Conservation (phyloP, 2,888 invertebrate genomes). For the Clitarchus hookeri region DNA sequence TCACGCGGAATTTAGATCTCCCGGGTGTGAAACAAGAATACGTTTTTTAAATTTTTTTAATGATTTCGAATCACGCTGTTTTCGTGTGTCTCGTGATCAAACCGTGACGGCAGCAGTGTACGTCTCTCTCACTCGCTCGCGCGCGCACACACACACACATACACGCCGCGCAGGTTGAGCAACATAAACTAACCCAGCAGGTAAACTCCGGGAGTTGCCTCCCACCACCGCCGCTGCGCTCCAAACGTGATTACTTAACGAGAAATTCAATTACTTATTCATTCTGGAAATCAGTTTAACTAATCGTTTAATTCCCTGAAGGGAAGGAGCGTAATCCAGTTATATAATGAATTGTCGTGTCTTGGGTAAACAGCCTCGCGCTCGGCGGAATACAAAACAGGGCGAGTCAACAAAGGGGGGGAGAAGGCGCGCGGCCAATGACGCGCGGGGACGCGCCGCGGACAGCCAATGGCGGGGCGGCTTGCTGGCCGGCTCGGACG, state of each 20-base stretch:
- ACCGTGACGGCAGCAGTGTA: background rate
- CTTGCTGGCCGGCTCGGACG: background rate
- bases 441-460: background rate
- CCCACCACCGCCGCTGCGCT: conserved; percentile 75
- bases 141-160: background rate
- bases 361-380: conserved; percentile 54
- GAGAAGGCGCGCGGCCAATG: conserved; percentile 27
- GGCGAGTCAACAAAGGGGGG: conserved; percentile 36
- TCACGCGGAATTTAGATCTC: too few relatives aligned
- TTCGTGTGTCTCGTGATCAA: background rate
- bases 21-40: too few relatives aligned
- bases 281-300: conserved; percentile 58
- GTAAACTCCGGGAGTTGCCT: background rate
- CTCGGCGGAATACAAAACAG: conserved; percentile 39
- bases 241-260: conserved; percentile 57
- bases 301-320: conserved; percentile 56
- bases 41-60: too few relatives aligned
- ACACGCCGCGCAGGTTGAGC: background rate
- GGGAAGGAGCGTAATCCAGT: conserved; percentile 51
- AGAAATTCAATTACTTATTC: conserved; percentile 58
- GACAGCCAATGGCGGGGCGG: conserved; percentile 22
- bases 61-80: too few relatives aligned
- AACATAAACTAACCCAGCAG: conserved; percentile 2
- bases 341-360: conserved; percentile 57
- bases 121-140: background rate